Conservation (phyloP, 2,797 vertebrate species). For the Sebastes paucispinis region DNA sequence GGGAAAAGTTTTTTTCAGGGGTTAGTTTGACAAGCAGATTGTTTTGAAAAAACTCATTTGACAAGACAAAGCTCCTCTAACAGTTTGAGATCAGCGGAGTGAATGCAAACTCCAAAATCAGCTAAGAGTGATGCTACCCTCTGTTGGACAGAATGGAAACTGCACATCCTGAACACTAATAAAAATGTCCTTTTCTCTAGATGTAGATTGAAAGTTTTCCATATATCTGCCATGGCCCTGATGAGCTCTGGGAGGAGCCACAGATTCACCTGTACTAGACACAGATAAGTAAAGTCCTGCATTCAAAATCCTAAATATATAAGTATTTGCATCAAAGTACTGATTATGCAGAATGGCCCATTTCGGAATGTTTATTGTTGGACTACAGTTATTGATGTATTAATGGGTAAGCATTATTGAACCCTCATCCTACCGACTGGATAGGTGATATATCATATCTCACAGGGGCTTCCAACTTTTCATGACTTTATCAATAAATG, state of each 20-base stretch:
- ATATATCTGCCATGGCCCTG: not conserved
- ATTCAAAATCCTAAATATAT: not conserved
- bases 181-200: not conserved
- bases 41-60: not conserved
- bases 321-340: not conserved
- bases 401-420: not conserved
- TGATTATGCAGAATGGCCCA: not conserved
- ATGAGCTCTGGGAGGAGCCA: not conserved
- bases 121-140: conserved; percentile 13
- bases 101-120: not conserved
- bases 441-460: too few species aligned
- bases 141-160: conserved; percentile 46
- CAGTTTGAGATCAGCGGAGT: not conserved
- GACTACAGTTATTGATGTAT: not conserved
- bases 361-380: not conserved
- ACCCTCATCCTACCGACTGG: too few species aligned
- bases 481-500: too few species aligned
- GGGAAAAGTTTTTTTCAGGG: not conserved
- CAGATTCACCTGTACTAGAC: not conserved
- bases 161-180: not conserved
- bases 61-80: not conserved
- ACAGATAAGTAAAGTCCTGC: not conserved
- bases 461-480: too few species aligned
- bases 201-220: not conserved
- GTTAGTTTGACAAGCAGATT: not conserved